phyloP scores from a whole-genome alignment of 1,140 invertebrate genomes.

The Pogonus chalceus region DNA sequence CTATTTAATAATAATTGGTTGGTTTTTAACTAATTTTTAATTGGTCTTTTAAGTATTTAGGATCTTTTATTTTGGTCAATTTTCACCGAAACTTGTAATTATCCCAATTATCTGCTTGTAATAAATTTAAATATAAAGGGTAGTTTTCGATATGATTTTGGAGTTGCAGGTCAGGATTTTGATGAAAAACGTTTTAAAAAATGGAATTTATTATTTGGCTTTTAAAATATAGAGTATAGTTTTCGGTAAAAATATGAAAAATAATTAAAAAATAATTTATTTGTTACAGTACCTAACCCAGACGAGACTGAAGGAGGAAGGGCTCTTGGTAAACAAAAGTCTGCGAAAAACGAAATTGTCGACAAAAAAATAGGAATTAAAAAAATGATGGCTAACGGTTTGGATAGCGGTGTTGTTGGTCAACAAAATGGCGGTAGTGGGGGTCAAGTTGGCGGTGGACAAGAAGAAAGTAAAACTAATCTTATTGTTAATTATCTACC shows the following conservation, averaged over 20 bases:
- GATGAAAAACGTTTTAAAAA: too few relatives aligned
- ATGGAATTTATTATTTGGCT: not conserved
- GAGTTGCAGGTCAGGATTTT: too few relatives aligned
- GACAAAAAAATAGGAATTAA: not conserved
- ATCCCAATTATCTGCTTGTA: too few relatives aligned
- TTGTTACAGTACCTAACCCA: not conserved
- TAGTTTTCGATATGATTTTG: too few relatives aligned
- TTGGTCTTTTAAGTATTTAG: too few relatives aligned
- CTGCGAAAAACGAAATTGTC: not conserved
- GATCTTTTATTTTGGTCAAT: too few relatives aligned
- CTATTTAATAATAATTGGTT: too few relatives aligned
- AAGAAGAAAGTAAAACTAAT: constrained; percentile 93
- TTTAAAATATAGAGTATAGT: not conserved
- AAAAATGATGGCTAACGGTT: constrained; percentile 74
- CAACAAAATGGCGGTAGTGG: constrained; percentile 60
- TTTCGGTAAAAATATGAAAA: not conserved
- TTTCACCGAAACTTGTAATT: too few relatives aligned
- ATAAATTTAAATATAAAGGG: too few relatives aligned
- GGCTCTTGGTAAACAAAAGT: not conserved
- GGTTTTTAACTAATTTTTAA: too few relatives aligned
- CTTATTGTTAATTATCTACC: constrained; percentile 99
- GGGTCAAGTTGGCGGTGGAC: constrained; percentile 54
- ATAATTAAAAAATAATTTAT: not conserved
- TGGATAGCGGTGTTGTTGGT: constrained; percentile 50
- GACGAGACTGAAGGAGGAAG: not conserved